Evolutionary conservation across 2,888 invertebrate species (phyloP).

Genomic region (Boloria selene): DNA sequence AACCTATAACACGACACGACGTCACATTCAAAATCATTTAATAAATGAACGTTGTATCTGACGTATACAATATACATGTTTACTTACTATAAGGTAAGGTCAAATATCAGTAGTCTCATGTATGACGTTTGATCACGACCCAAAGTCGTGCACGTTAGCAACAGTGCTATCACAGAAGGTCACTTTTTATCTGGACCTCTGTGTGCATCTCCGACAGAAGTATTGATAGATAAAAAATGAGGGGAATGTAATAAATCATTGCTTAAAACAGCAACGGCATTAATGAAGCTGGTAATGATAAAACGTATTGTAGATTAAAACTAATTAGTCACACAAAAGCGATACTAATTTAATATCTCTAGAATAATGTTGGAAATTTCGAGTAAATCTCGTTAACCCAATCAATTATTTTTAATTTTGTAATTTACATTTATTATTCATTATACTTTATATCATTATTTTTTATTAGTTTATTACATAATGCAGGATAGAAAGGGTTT

Average conservation of each 20-base stretch:
- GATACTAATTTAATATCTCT: no score
- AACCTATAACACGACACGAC: no score
- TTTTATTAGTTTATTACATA: no score
- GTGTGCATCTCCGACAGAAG: conserved; percentile 42
- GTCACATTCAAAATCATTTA: background rate
- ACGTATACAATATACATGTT: conserved; percentile 43
- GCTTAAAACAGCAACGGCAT: conserved; percentile 37
- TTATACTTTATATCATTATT: no score
- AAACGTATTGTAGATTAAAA: conserved; percentile 11
- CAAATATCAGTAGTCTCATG: conserved; percentile 50
- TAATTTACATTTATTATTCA: no score
- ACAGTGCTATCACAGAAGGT: conserved; percentile 42
- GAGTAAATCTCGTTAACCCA: no score
- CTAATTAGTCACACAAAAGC: background rate
- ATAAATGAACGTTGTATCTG: background rate
- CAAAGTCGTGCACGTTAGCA: conserved; percentile 45
- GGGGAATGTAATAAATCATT: conserved; percentile 29
- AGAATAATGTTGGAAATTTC: no score
- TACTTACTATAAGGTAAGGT: conserved; percentile 53
- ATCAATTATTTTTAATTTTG: no score
- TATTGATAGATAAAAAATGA: conserved; percentile 41
- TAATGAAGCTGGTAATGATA: conserved; percentile 25
- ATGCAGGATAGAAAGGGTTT: no score
- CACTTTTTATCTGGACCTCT: conserved; percentile 47
- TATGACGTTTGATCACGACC: conserved; percentile 60